Evolutionary conservation across 2,113 vertebrate genomes (phyloP), one percentile per base, ranked within the genome.

Genomic region (Neogobius melanostomus): DNA sequence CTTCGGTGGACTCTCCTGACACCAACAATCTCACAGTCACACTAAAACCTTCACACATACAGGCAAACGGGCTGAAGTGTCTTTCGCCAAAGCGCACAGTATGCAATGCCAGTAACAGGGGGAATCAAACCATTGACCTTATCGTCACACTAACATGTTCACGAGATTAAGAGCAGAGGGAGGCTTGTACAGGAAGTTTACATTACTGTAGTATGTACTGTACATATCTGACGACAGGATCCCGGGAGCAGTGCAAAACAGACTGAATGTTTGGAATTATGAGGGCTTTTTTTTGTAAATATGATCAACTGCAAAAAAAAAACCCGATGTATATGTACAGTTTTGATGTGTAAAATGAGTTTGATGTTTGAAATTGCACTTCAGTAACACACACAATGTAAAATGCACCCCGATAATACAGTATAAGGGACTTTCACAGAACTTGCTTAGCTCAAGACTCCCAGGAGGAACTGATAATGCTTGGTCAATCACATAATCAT

Each of bases 121-220:
- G 17, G 53, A 9, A 46, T 69, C 61, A 69, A n/a, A 69, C 50
- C 53, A 69, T 52, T 57, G 61, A 69, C 71, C 69, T 62, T n/a
- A 63, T 54, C 72, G 43, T 53, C 45, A 64, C 74, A 73, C 68
- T 68, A 66, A 76, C 72, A 64, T 74, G 68, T 8, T 45, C 52
- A 67, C 69, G 68, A n/a, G 47, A 5, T 16, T 16, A 14, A 46
- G 59, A 12, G 11, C 6, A 12, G 43, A 15, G 47, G 67, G 63
- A 44, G 57, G 43, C 36, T 5, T 43, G 57, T 7, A 15, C 7
- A 15, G 14, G 56, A 42, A 42, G n/a, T 64, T 75, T 68, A 45
- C 67, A 66, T 46, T 1, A 5, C 44, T 42, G 54, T 48, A 72
- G 70, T 42, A 51, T 51, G 49, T 51, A 17, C 36, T 51, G 49